These are phyloP conservation scores for Agrotis puta DNA, from an alignment of 2,888 invertebrate species.

Conservation along the genomic window DNA sequence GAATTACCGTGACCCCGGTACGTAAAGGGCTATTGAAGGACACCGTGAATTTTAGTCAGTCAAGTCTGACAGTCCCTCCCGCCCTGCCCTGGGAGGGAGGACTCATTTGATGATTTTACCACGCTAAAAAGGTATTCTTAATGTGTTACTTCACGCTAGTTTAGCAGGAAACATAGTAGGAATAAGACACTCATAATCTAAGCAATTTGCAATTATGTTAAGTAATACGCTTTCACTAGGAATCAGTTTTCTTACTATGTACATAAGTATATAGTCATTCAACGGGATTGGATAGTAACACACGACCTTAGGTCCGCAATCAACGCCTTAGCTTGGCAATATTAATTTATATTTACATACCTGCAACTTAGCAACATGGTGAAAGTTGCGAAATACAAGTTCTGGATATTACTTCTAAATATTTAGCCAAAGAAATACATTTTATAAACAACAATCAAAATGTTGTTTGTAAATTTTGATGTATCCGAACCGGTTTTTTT, in stretches of 20 bases:
- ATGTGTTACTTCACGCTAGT: background rate
- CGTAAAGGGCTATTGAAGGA: no score
- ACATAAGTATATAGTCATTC: constrained; percentile 10
- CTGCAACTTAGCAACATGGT: constrained; percentile 11
- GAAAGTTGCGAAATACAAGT: constrained; percentile 45
- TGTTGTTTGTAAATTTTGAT: constrained; percentile 6
- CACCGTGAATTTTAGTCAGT: no score
- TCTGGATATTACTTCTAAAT: constrained; percentile 12
- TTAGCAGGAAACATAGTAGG: background rate
- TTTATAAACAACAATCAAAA: background rate
- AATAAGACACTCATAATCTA: background rate
- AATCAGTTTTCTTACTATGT: constrained; percentile 4
- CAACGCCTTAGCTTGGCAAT: constrained; percentile 36
- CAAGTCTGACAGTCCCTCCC: no score
- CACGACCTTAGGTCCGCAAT: constrained; percentile 28
- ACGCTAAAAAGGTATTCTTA: no score
- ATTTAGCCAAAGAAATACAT: background rate
- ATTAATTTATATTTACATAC: constrained; percentile 54
- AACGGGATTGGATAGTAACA: constrained; percentile 32
- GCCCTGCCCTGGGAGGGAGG: no score
- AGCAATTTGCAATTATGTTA: constrained; percentile 18
- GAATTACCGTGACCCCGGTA: no score
- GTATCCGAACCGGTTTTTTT: constrained; percentile 21
- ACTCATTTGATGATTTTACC: no score
- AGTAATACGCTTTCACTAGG: constrained; percentile 44